Conservation (phyloP, 1,140 invertebrate species). For the Aphidius ervi region DNA sequence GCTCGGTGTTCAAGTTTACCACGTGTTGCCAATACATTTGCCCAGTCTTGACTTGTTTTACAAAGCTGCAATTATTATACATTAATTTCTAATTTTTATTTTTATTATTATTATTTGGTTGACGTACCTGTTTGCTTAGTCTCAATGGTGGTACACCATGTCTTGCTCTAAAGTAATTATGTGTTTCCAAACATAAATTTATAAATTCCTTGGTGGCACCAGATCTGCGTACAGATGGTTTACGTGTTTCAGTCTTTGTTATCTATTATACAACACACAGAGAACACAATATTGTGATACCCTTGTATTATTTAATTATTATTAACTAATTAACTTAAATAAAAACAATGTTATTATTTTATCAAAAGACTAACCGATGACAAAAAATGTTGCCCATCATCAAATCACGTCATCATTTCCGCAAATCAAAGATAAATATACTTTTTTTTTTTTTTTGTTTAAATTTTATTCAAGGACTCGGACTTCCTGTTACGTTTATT, state of each 20-base stretch:
- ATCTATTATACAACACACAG: constrained; percentile 43
- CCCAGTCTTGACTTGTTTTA: constrained; percentile 79
- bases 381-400: too few species aligned
- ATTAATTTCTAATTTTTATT: background rate
- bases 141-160: constrained; percentile 68
- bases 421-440: too few species aligned
- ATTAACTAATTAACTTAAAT: background rate
- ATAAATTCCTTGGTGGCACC: constrained; percentile 49
- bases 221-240: constrained; percentile 51
- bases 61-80: constrained; percentile 50
- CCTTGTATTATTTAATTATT: background rate
- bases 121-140: constrained; percentile 64
- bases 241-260: constrained; percentile 52
- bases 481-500: too few species aligned
- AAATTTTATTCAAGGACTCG: too few species aligned
- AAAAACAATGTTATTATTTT: too few species aligned
- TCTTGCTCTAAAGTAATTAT: constrained; percentile 70
- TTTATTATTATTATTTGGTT: constrained; percentile 21
- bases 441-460: too few species aligned
- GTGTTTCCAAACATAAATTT: constrained; percentile 64
- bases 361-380: too few species aligned
- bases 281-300: constrained; percentile 18
- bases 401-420: too few species aligned
- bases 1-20: constrained; percentile 71
- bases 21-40: constrained; percentile 65